Conservation (phyloP, 2,888 invertebrate species). For the Polydrusus cervinus region DNA sequence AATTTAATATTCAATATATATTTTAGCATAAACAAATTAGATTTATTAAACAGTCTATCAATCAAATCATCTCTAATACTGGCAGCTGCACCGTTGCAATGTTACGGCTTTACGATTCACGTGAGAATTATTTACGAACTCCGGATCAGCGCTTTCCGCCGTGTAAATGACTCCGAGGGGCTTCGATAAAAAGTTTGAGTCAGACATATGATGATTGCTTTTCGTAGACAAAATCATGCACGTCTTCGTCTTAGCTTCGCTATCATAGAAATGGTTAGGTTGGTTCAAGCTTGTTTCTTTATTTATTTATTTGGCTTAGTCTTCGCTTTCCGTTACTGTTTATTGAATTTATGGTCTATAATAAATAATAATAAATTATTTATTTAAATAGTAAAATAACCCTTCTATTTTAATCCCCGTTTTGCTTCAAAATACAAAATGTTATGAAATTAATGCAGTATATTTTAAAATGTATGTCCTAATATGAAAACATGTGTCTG, state of each 20-base stretch:
- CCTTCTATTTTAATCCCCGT: too few relatives aligned
- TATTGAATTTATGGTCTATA: too few relatives aligned
- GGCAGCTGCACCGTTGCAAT: constrained; percentile 42
- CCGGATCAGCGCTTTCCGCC: constrained; percentile 50
- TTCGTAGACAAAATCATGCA: constrained; percentile 38
- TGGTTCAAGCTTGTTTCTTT: not conserved
- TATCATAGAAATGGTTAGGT: not conserved
- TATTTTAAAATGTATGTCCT: too few relatives aligned
- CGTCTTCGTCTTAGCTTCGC: constrained; percentile 14
- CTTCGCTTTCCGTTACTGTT: too few relatives aligned
- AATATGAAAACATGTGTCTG: too few relatives aligned
- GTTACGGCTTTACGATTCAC: constrained; percentile 55
- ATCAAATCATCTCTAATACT: constrained; percentile 34
- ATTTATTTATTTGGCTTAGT: not conserved
- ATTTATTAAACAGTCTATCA: constrained; percentile 37
- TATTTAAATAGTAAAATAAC: too few relatives aligned
- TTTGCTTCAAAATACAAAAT: too few relatives aligned
- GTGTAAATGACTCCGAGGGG: constrained; percentile 52
- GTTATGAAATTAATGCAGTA: too few relatives aligned
- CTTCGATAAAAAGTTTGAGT: constrained; percentile 41
- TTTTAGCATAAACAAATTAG: constrained; percentile 31
- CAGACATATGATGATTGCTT: constrained; percentile 45
- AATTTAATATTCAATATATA: not conserved
- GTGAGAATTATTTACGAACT: constrained; percentile 58
- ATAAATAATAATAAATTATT: too few relatives aligned